Percentiles rank a stretch among this genome's conserved stretches.
Conservation (phyloP, 2,797 vertebrate genomes). For the Manis javanica region DNA sequence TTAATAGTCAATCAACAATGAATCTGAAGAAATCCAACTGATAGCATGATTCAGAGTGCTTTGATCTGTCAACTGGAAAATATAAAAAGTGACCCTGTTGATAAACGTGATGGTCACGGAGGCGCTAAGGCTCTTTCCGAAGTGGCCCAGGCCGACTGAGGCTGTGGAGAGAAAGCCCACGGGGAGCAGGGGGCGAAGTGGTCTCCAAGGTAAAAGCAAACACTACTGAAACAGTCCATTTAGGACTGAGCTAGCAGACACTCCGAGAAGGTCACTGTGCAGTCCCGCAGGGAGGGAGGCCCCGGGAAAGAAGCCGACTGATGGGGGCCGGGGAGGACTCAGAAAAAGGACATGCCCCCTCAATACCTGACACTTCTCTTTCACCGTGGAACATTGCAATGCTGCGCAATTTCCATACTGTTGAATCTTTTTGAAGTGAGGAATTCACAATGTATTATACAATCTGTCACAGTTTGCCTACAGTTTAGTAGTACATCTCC, state of each 20-base stretch:
- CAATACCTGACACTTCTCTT: neutral
- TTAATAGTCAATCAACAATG: slow-evolving; percentile 21
- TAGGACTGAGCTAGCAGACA: neutral
- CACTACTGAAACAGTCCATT: neutral
- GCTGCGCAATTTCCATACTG: neutral
- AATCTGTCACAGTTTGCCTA: neutral
- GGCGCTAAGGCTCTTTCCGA: neutral
- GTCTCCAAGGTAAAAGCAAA: neutral
- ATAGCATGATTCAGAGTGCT: neutral
- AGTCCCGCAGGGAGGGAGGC: neutral
- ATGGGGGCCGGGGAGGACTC: neutral
- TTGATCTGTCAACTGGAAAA: neutral
- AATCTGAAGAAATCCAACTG: slow-evolving; percentile 25
- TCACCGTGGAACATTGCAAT: neutral
- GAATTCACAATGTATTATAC: neutral
- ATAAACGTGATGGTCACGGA: neutral
- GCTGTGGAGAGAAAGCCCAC: neutral
- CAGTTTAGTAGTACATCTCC: neutral
- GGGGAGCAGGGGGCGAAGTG: neutral
- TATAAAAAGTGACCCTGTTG: slow-evolving; percentile 10
- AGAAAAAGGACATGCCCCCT: neutral
- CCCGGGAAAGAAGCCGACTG: neutral
- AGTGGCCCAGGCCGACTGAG: neutral
- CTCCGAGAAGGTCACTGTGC: neutral
- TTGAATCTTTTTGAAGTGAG: neutral